Conservation (phyloP, 2,888 invertebrate species). For the Drosophila cognata region DNA sequence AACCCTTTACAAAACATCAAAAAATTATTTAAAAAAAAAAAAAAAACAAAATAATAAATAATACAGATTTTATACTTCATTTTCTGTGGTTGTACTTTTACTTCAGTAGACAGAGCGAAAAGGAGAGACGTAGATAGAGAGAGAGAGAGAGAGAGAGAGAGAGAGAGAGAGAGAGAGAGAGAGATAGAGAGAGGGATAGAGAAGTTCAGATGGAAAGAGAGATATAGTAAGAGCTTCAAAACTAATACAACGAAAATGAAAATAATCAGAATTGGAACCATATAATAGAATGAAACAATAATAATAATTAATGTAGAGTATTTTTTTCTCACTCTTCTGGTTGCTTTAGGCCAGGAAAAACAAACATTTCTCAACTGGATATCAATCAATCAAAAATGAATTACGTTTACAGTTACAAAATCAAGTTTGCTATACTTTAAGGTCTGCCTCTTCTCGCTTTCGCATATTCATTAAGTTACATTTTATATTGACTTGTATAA, state of each 20-base stretch:
- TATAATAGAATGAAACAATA: conserved; percentile 20
- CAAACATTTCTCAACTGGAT: conserved; percentile 18
- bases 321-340: conserved; percentile 31
- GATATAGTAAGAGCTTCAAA: conserved; percentile 45
- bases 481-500: conserved; percentile 8
- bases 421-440: conserved; percentile 37
- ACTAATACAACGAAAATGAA: conserved; percentile 56
- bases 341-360: conserved; percentile 5
- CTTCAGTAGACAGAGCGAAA: conserved; percentile 37
- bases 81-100: conserved; percentile 56
- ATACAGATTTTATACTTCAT: conserved; percentile 28
- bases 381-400: conserved; percentile 10
- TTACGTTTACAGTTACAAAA: conserved; percentile 40
- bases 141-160: conserved; percentile 7
- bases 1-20: conserved; percentile 34
- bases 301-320: conserved; percentile 35
- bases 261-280: conserved; percentile 27
- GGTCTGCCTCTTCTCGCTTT: conserved; percentile 34
- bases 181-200: conserved; percentile 20
- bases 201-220: conserved; percentile 26
- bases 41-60: conserved; percentile 19
- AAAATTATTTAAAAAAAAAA: conserved; percentile 17
- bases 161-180: background rate
- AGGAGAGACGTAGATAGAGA: conserved; percentile 25
- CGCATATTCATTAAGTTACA: conserved; percentile 13